phyloP scores from a whole-genome alignment of 2,888 invertebrate genomes.

The Eupithecia insigniata region DNA sequence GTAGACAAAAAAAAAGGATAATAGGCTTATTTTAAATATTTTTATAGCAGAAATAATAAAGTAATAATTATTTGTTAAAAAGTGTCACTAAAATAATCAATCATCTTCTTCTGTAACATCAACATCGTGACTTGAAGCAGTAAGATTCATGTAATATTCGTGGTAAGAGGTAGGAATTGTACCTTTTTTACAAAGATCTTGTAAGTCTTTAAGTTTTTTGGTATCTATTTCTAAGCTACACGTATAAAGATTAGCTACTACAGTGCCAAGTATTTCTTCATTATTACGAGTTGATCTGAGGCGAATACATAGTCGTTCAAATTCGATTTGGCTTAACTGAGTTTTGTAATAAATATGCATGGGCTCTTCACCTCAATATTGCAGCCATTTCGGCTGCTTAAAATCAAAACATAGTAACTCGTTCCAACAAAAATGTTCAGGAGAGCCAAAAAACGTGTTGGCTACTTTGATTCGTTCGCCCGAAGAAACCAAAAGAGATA shows the following conservation, averaged over 20 bases:
- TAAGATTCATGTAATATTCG: neutral
- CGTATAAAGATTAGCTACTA: conserved; percentile 7
- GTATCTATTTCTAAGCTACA: conserved; percentile 7
- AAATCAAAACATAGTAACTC: too few species aligned
- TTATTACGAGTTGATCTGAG: conserved; percentile 6
- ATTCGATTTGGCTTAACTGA: conserved; percentile 5
- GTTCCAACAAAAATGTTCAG: too few species aligned
- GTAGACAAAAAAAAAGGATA: neutral
- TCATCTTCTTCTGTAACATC: conserved; percentile 2
- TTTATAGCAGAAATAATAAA: conserved; percentile 3
- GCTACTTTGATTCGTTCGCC: too few species aligned
- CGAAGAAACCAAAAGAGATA: too few species aligned
- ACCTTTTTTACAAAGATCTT: neutral
- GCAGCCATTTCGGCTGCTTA: too few species aligned
- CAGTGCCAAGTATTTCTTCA: conserved; percentile 7
- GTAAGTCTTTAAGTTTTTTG: conserved; percentile 4
- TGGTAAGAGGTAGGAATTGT: conserved; percentile 1
- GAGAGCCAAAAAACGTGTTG: too few species aligned
- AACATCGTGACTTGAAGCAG: conserved; percentile 2
- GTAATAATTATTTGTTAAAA: too few species aligned
- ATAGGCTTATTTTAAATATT: neutral
- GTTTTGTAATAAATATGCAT: conserved; percentile 8
- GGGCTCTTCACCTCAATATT: conserved; percentile 5
- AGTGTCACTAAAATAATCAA: too few species aligned
- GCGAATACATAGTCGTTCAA: conserved; percentile 7